Base-by-base conservation (phyloP, 1,140 invertebrate genomes). In the Drosophila rufa region DNA sequence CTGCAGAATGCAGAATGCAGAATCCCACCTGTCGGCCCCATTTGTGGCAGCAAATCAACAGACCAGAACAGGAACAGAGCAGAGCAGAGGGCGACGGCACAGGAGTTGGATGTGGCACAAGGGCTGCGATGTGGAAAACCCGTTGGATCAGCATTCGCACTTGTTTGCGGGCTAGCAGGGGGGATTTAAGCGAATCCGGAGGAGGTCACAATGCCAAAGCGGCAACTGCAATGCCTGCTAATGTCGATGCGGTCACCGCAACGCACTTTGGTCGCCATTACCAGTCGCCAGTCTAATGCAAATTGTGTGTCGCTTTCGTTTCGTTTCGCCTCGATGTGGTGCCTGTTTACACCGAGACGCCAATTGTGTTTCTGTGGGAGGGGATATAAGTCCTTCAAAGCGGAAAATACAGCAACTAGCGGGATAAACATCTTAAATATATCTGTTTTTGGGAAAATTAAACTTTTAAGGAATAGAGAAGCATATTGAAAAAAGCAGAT, bases 291-390 rank as follows among this genome's bases (percentile, higher is more conserved):
- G 67, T 67, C 76, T 83, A 79, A 82, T 82, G 80, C 75, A 79
- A 79, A 83, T 79, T 79, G 67, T 79, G 70, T 82, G 70, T 83
- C 60, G 64, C 46, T 77, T 59, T 33, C 53, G 48, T 47, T 70
- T 46, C 22, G 46, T 22, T 46, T 50, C 55, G 30, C 53, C 36
- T 56, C 53, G 22, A 56, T 59, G 46, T 25, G 36, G 7, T 53
- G 51, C 42, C 22, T 47, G 50, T 60, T 73, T 71, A 50, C 57
- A 36, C 25, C 58, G 22, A 17, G 48, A 22, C 47, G 36, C 46
- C 73, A 53, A 58, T 57, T 53, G 42, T 1, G 33, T 12, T 6
- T 7, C 4, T 33, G 43, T 46, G 22, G 15, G n/a, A 4, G n/a
- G 60, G 46, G 5, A 65, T 75, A 53, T 59, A 59, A n/a, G 68